Evolutionary conservation across 2,888 invertebrate genomes (phyloP), one percentile per base, ranked within the genome.

Genomic region (Caenorhabditis angaria): DNA sequence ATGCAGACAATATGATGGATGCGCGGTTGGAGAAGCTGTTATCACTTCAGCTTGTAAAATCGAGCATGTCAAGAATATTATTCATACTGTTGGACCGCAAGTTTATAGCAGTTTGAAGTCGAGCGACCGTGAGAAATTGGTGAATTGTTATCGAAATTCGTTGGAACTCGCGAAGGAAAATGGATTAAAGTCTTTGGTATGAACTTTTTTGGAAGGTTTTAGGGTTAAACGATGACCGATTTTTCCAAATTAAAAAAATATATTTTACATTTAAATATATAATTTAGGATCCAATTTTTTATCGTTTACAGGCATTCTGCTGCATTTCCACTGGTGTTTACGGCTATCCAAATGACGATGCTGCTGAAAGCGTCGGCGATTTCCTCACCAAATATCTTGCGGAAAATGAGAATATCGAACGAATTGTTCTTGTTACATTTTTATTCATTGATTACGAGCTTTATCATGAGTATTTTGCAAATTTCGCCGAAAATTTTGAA

Each of bases 311-410:
- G 90, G 90, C 94, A 0, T 94, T 94, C 87, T 94, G 94, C 0
- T 94, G 94, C 87, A 93, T 95, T 85, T 93, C 94, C 0, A 95
- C 95, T 4, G 95, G 95, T n/a, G 91, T 94, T 73, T 94, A 93
- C 88, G 93, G 93, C 0, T 95, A 94, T 88, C 94, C 94, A 0
- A 92, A 92, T 87, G 91, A 91, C 70, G 88, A 91, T 41, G 94
- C 95, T 0, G 92, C 93, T 1, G 55, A 54, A 35, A 55, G 62
- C 12, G 81, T 77, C 20, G 57, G 66, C 6, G 65, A 71, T 5
- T 72, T 71, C 35, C 14, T 81, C 22, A 68, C 57, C 10, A 62
- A 77, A 18, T 68, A 56, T 22, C 57, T 79, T 10, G 58, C 62
- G 18, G 65, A 67, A 0, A 58, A 62, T 22, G 61, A 66, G 1